Base-by-base conservation (phyloP, 1,140 invertebrate species). In the Araneus ventricosus region DNA sequence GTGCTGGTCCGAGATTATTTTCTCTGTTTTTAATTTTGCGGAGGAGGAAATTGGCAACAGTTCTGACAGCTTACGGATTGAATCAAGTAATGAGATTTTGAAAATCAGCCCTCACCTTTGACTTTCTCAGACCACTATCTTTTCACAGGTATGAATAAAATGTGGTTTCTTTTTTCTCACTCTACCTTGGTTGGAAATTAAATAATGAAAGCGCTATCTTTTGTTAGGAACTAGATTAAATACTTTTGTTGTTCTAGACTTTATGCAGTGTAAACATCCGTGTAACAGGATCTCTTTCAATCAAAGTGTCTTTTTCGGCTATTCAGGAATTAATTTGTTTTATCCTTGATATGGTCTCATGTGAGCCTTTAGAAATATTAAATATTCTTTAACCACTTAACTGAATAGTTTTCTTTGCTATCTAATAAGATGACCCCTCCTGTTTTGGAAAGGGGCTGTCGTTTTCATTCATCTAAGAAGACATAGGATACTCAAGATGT, bases 31-130 rank as follows among this genome's bases (percentile, higher is more conserved):
- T 90, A 90, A 90, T 90, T 52, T 90, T 90, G 88, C 70, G 88
- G 88, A 90, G 88, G 88, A 75, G 88, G 88, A 70, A 90, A 80
- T 30, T 88, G 87, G 87, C 87, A 88, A 88, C 87, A 70, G 34
- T n/a, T 45, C 24, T 88, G 87, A 88, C 87, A 70, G 39, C 39
- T 88, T 63, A 34, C 39, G 70, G 88, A 90, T 90, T 34, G 88
- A 39, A 90, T 90, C 88, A 79, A 57, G 88, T 90, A 90, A 90
- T 90, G 88, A 90, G 88, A 39, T 90, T 90, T 80, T 34, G n/a
- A 14, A 80, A 80, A 34, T 34, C 17, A 14, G n/a, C n/a, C 27
- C 22, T 52, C 67, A 80, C 88, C 88, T 80, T 14, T 70, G 30
- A 79, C 67, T n/a, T 52, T 52, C 27, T 5, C 67, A 5, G 27